These are phyloP conservation scores for Nestor notabilis DNA, from an alignment of 2,113 vertebrate genomes.

Conservation along the genomic window DNA sequence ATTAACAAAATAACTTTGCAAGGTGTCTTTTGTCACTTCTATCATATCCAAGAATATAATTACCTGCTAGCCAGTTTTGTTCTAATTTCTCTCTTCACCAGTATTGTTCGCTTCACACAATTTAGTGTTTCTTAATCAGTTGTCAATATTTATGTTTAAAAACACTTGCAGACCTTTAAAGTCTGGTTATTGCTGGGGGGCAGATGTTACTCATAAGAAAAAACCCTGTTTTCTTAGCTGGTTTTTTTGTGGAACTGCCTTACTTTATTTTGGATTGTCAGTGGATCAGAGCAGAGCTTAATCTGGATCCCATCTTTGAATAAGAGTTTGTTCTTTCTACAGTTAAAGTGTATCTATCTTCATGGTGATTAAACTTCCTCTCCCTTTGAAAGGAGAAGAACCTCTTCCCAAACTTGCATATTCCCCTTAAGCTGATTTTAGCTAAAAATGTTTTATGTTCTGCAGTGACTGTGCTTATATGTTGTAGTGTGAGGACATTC, in stretches of 20 bases:
- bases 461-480: not conserved
- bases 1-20: not conserved
- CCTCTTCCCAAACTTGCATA: not conserved
- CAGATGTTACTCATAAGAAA: not conserved
- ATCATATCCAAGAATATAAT: not conserved
- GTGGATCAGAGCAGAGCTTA: not conserved
- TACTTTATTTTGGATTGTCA: not conserved
- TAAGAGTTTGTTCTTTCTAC: not conserved
- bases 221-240: not conserved
- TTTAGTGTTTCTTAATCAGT: not conserved
- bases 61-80: not conserved
- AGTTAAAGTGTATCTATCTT: not conserved
- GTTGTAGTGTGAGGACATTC: not conserved
- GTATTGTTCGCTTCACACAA: not conserved
- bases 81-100: not conserved
- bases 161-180: not conserved
- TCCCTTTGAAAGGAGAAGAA: not conserved
- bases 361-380: not conserved
- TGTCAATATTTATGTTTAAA: not conserved
- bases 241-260: not conserved
- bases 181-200: not conserved
- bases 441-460: not conserved
- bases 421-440: not conserved
- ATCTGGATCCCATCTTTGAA: not conserved
- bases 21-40: not conserved